Percentiles rank a stretch among this genome's conserved stretches.
Evolutionary conservation across 2,888 invertebrate species (phyloP).

Genomic region (Nowickia ferox): DNA sequence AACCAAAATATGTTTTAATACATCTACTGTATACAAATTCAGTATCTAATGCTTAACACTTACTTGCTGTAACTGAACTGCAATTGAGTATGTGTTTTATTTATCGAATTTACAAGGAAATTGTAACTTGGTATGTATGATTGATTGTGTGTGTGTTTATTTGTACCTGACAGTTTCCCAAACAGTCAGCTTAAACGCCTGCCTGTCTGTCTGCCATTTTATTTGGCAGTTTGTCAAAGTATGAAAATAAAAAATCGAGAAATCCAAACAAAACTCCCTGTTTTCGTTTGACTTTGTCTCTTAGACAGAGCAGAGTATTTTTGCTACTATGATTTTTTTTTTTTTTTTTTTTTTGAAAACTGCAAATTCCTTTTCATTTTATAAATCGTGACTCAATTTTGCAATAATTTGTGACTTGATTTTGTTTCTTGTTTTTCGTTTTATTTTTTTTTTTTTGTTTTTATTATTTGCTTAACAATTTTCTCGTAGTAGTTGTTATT

Average conservation of each 20-base stretch:
- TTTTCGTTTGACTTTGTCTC: constrained; percentile 43
- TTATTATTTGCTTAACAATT: constrained; percentile 1
- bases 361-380: constrained; percentile 74
- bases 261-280: constrained; percentile 47
- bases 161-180: constrained; percentile 49
- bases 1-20: background rate
- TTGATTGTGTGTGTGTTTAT: background rate
- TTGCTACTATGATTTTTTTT: constrained; percentile 38
- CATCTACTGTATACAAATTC: background rate
- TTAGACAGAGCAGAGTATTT: constrained; percentile 24
- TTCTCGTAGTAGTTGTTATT: constrained; percentile 58
- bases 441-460: background rate
- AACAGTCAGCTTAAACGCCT: constrained; percentile 67
- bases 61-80: constrained; percentile 46
- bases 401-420: constrained; percentile 76
- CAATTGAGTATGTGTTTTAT: constrained; percentile 25
- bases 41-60: constrained; percentile 36
- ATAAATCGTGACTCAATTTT: constrained; percentile 80
- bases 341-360: constrained; percentile 50
- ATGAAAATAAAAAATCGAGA: background rate
- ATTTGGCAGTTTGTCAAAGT: constrained; percentile 69
- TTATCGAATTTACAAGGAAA: constrained; percentile 29
- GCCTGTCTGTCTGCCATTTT: constrained; percentile 60
- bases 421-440: constrained; percentile 62
- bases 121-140: constrained; percentile 5